phyloP scores from a whole-genome alignment of 1,140 invertebrate species.

The Drosophila kepulauana region DNA sequence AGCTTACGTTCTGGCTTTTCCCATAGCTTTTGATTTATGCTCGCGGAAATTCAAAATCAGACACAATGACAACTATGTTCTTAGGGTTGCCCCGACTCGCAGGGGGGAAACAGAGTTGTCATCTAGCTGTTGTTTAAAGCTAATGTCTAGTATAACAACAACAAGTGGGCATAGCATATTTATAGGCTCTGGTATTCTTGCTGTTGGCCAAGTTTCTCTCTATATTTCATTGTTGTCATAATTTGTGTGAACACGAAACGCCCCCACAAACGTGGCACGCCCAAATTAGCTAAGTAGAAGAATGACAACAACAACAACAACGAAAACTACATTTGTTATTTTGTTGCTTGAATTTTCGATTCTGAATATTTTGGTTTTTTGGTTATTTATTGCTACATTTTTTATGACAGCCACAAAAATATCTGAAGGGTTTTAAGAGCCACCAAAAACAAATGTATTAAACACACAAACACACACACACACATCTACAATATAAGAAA shows the following conservation, averaged over 20 bases:
- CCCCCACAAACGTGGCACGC: conserved; percentile 31
- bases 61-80: conserved; percentile 1
- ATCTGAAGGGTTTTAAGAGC: conserved; percentile 68
- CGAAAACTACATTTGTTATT: conserved; percentile 5
- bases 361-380: conserved; percentile 21
- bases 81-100: conserved; percentile 14
- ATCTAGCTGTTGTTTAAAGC: not conserved
- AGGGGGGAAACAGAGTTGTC: not conserved
- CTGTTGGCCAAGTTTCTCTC: conserved; percentile 9
- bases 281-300: conserved; percentile 46
- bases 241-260: conserved; percentile 40
- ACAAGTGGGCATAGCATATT: conserved; percentile 22
- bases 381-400: conserved; percentile 78
- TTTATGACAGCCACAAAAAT: conserved; percentile 81
- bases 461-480: not conserved
- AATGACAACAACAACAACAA: conserved; percentile 13
- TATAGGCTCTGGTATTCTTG: not conserved
- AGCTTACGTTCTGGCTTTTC: conserved; percentile 8
- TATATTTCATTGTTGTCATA: conserved; percentile 58
- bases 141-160: not conserved
- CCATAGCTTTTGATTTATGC: conserved; percentile 41
- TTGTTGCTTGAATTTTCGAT: conserved; percentile 19
- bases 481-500: conserved; percentile 20
- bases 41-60: conserved; percentile 43
- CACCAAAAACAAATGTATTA: conserved; percentile 56